These are phyloP conservation scores for Synchiropus splendidus DNA, from an alignment of 2,113 vertebrate species.

Conservation along the genomic window DNA sequence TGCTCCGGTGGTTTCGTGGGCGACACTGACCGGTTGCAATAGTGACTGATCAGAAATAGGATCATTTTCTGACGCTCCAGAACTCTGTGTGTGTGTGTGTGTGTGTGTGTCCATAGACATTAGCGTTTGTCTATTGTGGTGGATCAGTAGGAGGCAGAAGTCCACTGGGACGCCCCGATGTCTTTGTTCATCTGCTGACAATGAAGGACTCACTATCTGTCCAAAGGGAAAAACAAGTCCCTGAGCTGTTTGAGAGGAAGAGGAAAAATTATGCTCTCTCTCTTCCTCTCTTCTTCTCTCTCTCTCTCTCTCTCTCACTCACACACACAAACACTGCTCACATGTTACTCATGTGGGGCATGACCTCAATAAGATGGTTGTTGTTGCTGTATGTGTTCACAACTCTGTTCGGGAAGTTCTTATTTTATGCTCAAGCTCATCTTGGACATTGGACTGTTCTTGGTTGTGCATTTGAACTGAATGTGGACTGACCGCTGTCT, in stretches of 20 bases:
- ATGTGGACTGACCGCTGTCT: slow-evolving; percentile 1
- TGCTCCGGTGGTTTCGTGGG: slow-evolving; percentile 9
- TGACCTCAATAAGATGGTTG: slow-evolving; percentile 59
- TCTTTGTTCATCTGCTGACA: slow-evolving; percentile 66
- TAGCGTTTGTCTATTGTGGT: slow-evolving; percentile 42
- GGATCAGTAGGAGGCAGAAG: slow-evolving; percentile 48
- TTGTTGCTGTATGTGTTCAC: slow-evolving; percentile 48
- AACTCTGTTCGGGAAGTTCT: slow-evolving; percentile 42
- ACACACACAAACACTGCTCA: slow-evolving; percentile 41
- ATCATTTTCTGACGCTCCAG: no score
- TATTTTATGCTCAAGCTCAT: slow-evolving; percentile 1
- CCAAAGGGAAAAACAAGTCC: slow-evolving; percentile 53
- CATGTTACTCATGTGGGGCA: slow-evolving; percentile 62
- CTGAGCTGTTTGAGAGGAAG: slow-evolving; percentile 50
- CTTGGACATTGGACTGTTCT: neutral
- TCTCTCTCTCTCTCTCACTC: slow-evolving; percentile 19
- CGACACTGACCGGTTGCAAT: neutral
- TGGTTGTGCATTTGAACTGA: neutral
- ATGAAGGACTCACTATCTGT: slow-evolving; percentile 50
- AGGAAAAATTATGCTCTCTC: slow-evolving; percentile 18
- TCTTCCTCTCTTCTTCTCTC: slow-evolving; percentile 17
- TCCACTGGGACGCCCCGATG: slow-evolving; percentile 40
- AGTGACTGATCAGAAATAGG: no score
- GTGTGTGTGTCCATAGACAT: slow-evolving; percentile 15
- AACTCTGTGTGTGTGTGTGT: slow-evolving; percentile 19